Conservation (phyloP, 2,113 vertebrate species). For the Alligator sinensis region DNA sequence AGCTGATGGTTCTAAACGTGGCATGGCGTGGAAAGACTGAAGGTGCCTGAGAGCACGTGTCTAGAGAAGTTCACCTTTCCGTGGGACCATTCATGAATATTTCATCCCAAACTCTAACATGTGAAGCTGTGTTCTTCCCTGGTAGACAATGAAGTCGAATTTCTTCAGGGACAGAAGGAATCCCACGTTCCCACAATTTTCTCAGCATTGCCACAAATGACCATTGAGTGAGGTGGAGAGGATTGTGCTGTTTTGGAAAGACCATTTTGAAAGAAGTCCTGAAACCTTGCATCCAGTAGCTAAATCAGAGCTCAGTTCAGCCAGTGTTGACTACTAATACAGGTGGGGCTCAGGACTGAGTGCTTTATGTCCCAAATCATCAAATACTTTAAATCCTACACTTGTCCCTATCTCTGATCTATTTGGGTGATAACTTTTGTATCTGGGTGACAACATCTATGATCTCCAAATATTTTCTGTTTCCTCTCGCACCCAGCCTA, state of each 20-base stretch:
- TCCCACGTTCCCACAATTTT: not conserved
- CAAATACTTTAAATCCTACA: not conserved
- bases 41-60: conserved; percentile 21
- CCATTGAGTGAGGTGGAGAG: not conserved
- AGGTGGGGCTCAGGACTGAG: not conserved
- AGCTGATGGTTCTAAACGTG: conserved; percentile 19
- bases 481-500: conserved; percentile 58
- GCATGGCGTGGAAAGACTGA: conserved; percentile 1
- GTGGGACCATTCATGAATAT: conserved; percentile 39
- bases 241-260: not conserved
- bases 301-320: conserved; percentile 12
- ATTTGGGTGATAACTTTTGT: no score
- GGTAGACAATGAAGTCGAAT: conserved; percentile 27
- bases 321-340: not conserved
- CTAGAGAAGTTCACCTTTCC: conserved; percentile 28
- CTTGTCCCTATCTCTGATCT: not conserved
- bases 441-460: not conserved
- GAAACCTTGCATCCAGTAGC: not conserved
- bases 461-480: conserved; percentile 19
- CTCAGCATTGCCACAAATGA: not conserved
- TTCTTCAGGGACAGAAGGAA: conserved; percentile 30
- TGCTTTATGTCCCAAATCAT: not conserved
- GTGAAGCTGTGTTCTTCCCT: not conserved
- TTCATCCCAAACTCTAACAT: conserved; percentile 47
- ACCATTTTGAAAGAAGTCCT: not conserved